Percentiles rank a stretch among this genome's conserved stretches.
Evolutionary conservation across 2,797 vertebrate genomes (phyloP).

Genomic region (Sebastes hopkinsi): DNA sequence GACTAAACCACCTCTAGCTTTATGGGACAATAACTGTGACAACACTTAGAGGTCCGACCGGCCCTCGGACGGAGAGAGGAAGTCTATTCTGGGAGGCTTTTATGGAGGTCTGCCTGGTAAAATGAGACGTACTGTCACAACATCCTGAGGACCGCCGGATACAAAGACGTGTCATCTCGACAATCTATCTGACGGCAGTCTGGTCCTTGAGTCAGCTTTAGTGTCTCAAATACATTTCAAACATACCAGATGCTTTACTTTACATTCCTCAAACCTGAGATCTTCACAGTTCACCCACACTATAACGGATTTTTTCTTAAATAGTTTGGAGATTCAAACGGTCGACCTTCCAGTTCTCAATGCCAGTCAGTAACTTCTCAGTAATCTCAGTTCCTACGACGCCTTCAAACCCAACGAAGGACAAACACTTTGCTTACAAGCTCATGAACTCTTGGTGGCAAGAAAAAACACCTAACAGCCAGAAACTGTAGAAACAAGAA

Average conservation of each 20-base stretch:
- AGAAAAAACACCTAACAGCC: background rate
- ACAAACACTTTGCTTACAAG: background rate
- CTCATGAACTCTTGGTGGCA: background rate
- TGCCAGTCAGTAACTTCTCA: background rate
- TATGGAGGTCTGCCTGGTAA: background rate
- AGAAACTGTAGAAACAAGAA: background rate
- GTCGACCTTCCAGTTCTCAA: background rate
- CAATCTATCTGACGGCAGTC: background rate
- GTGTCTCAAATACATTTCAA: background rate
- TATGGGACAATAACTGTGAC: conserved; percentile 21
- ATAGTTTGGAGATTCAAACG: background rate
- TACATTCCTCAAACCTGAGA: background rate
- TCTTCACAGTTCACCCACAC: background rate
- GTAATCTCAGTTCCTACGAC: background rate
- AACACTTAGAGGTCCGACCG: background rate
- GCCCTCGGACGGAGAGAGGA: background rate
- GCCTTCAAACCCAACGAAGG: background rate
- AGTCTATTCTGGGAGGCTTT: conserved; percentile 36
- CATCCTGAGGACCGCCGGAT: background rate
- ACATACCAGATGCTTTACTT: background rate
- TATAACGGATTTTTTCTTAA: background rate
- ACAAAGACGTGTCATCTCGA: conserved; percentile 7
- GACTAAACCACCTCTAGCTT: conserved; percentile 10
- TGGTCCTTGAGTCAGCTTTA: background rate
- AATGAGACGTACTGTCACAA: conserved; percentile 20